Evolutionary conservation across 2,888 invertebrate genomes (phyloP).

Genomic region (Trachelus iudaicus): DNA sequence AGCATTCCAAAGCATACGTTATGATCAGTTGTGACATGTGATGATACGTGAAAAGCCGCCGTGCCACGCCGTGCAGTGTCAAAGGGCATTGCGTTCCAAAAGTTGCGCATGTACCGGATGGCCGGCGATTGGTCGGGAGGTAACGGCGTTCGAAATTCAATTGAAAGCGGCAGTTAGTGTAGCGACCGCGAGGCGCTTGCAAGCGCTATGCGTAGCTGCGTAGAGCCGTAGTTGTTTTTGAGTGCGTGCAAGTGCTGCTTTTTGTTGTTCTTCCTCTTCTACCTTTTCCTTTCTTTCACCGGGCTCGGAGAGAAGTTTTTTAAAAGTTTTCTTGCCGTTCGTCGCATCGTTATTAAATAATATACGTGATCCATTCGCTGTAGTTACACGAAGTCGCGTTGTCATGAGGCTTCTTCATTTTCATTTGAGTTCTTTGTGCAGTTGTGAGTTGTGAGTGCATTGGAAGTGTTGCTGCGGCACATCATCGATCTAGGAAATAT

Average conservation of each 20-base stretch:
- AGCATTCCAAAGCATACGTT: background rate
- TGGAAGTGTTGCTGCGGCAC: conserved; percentile 14
- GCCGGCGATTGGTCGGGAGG: conserved; percentile 16
- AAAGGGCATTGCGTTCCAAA: conserved; percentile 34
- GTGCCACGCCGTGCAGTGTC: conserved; percentile 11
- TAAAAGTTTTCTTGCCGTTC: background rate
- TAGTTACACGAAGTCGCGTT: background rate
- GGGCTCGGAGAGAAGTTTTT: background rate
- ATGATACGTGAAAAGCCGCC: background rate
- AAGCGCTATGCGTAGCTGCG: conserved; percentile 52
- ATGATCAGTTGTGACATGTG: background rate
- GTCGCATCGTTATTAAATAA: background rate
- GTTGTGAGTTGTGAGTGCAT: conserved; percentile 23
- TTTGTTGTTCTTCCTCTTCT: background rate
- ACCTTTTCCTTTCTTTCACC: background rate
- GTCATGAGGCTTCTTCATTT: background rate
- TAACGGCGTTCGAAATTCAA: conserved; percentile 55
- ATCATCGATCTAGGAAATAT: conserved; percentile 25
- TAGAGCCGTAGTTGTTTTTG: conserved; percentile 42
- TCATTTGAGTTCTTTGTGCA: conserved; percentile 8
- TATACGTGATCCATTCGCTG: background rate
- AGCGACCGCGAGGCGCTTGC: conserved; percentile 56
- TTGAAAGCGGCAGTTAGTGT: conserved; percentile 59
- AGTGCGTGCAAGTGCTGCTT: conserved; percentile 21
- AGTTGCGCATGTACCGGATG: conserved; percentile 20